Evolutionary conservation across 1,140 invertebrate species (phyloP), one percentile per base, ranked within the genome.

Genomic region (Probaryconus sp.): DNA sequence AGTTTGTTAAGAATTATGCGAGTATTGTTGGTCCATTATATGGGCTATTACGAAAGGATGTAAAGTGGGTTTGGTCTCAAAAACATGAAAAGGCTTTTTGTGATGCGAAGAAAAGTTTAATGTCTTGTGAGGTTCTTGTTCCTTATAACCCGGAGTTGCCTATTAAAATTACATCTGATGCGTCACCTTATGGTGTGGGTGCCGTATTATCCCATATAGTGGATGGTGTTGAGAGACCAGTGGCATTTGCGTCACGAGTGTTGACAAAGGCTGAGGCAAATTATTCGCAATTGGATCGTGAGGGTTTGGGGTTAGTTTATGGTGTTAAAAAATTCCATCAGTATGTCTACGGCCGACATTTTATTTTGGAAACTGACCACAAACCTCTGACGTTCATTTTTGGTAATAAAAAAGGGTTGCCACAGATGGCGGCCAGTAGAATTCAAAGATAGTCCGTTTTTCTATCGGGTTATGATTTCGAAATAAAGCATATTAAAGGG

Each of bases 331-430:
- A 37, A 26, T 77, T 77, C 28, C 63, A 71, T 33, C 42, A 58
- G 43, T 74, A 67, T 40, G 28, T 75, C 0, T 64, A 60, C 31
- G 69, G 58, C n/a, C 63, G 55, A 37, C 48, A 38, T 50, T 91
- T 91, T 80, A 79, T 77, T 4, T 58, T 90, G 9, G 58, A 79
- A 28, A 89, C 87, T 1, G 90, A 90, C 56, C 87, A 90, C 58
- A 82, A 88, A 55, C 89, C 89, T 0, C 63, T 91, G 4, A 68
- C 80, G 6, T 71, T 78, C 9, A 83, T 90, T 51, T 89, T 90
- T 60, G 78, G 76, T 2, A 17, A 78, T 28, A 76, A 84, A 47
- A 75, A 79, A 38, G 77, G 61, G 2, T 48, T 87, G 10, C 83
- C 80, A 4, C 45, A 71, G 42, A 76, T 84, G 60, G 64, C 81